Evolutionary conservation across 2,888 invertebrate species (phyloP).

Genomic region (Hypomecis atomaria): DNA sequence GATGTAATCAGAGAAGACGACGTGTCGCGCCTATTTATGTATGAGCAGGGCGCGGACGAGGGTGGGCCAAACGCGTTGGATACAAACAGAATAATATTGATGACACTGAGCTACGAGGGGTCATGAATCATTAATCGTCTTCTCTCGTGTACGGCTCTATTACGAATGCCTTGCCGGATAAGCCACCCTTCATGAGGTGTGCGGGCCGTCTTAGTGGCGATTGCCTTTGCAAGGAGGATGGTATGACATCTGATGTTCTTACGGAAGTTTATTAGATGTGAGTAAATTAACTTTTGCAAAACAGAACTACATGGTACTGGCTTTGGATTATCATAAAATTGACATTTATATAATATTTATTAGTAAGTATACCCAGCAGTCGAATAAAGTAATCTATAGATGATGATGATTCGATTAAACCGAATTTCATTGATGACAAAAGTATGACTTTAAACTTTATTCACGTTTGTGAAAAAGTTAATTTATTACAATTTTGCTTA

Average conservation of each 20-base stretch:
- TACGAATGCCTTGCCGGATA: conserved; percentile 80
- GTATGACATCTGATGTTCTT: not conserved
- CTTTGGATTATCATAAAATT: too few relatives aligned
- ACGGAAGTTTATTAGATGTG: too few relatives aligned
- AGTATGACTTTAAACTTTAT: too few relatives aligned
- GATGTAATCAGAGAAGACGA: conserved; percentile 85
- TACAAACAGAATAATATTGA: conserved; percentile 86
- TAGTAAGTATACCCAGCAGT: too few relatives aligned
- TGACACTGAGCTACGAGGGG: conserved; percentile 84
- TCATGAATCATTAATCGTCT: conserved; percentile 85
- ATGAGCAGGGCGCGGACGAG: conserved; percentile 82
- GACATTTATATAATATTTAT: too few relatives aligned
- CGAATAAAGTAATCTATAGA: too few relatives aligned
- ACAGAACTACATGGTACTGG: too few relatives aligned
- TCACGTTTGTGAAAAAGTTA: too few relatives aligned
- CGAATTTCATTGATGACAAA: too few relatives aligned
- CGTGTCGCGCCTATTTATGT: conserved; percentile 85
- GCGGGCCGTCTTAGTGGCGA: conserved; percentile 49
- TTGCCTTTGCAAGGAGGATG: conserved; percentile 52
- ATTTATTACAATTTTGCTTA: not conserved
- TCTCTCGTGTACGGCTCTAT: conserved; percentile 83
- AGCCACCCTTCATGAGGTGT: conserved; percentile 77
- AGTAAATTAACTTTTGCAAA: too few relatives aligned
- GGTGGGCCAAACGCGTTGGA: conserved; percentile 80
- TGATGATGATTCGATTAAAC: too few relatives aligned